Conservation (phyloP, 2,113 vertebrate species). For the Tetrao urogallus region DNA sequence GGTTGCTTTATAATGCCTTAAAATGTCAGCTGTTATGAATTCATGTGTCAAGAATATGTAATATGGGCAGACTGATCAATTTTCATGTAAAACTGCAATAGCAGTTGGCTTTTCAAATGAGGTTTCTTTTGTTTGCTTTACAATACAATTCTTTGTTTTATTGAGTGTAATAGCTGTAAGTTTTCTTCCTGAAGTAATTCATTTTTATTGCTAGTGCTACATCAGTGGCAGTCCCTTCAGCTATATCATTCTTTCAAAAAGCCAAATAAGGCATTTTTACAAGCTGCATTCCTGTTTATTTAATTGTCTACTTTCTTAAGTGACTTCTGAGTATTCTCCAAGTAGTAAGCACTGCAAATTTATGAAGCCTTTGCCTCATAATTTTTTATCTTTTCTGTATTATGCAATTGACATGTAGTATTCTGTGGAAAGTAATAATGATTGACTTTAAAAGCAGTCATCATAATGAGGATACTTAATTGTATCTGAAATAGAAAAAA, state of each 20-base stretch:
- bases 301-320: not conserved
- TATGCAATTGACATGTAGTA: not conserved
- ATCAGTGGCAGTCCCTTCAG: not conserved
- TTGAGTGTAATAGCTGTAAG: not conserved
- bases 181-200: not conserved
- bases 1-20: not conserved
- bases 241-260: not conserved
- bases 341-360: not conserved
- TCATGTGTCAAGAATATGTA: constrained; percentile 20
- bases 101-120: not conserved
- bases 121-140: not conserved
- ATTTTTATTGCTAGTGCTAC: not conserved
- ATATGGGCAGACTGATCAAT: not conserved
- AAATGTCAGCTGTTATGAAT: constrained; percentile 39
- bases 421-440: not conserved
- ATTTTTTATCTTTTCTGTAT: not conserved
- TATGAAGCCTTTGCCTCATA: not conserved
- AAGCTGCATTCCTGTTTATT: not conserved
- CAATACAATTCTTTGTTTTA: not conserved
- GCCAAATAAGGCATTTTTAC: not conserved
- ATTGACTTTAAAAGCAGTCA: not conserved
- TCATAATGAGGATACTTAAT: not conserved
- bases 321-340: not conserved
- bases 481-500: not conserved
- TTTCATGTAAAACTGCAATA: not conserved